A percentile compares a stretch with the other conserved stretches of the same genome.
phyloP scores from a whole-genome alignment of 2,113 vertebrate species.

The Sus scrofa region T2T-Sscrofa CM000818.6:58136501-58137000 shows the following conservation, averaged over 20 bases:
- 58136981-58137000: background rate
- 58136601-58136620: accelerated
- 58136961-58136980: background rate
- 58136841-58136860: too few relatives aligned
- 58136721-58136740: too few relatives aligned
- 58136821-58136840: too few relatives aligned
- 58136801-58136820: too few relatives aligned
- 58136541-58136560: background rate
- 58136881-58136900: too few relatives aligned
- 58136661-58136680: background rate
- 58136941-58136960: background rate
- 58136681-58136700: background rate
- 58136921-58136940: too few relatives aligned
- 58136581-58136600: background rate
- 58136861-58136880: too few relatives aligned
- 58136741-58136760: too few relatives aligned
- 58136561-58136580: background rate
- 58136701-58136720: background rate
- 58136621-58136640: background rate
- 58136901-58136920: too few relatives aligned
- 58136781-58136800: too few relatives aligned
- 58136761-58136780: too few relatives aligned
- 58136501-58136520: background rate
- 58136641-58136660: background rate
- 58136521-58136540: accelerated